Conservation (phyloP, 2,888 invertebrate species). For the Callinectes sapidus region DNA sequence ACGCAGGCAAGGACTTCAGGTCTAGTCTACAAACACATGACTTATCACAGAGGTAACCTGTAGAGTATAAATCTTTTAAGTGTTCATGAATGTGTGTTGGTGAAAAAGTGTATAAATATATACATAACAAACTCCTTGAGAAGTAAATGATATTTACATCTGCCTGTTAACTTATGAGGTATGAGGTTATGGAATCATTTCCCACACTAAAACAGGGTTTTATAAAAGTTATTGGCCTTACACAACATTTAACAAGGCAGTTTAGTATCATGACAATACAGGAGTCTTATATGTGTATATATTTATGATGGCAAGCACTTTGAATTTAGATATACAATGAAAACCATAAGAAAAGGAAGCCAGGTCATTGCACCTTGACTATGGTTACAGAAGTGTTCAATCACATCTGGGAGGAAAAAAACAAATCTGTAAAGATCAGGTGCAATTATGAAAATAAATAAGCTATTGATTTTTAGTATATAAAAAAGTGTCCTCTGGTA, state of each 20-base stretch:
- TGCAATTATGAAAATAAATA: conserved; percentile 42
- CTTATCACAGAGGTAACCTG: conserved; percentile 48
- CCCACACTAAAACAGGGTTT: neutral
- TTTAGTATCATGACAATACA: conserved; percentile 18
- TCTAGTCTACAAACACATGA: conserved; percentile 35
- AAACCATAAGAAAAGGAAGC: conserved; percentile 45
- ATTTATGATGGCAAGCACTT: conserved; percentile 30
- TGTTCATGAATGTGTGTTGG: conserved; percentile 54
- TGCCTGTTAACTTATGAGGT: neutral
- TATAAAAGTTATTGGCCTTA: neutral
- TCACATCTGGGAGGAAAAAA: conserved; percentile 38
- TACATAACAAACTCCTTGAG: conserved; percentile 13
- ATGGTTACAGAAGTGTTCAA: conserved; percentile 44
- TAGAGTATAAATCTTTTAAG: conserved; percentile 32
- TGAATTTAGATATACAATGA: neutral
- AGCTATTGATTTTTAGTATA: conserved; percentile 39
- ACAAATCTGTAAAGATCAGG: conserved; percentile 47
- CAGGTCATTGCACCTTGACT: neutral
- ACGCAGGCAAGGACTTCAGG: conserved; percentile 34
- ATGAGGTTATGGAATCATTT: neutral
- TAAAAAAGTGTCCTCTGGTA: conserved; percentile 41
- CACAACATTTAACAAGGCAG: neutral
- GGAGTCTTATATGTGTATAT: conserved; percentile 50
- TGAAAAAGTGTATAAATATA: conserved; percentile 47
- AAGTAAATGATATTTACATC: neutral